Percentiles rank a stretch among this genome's conserved stretches.
phyloP scores from a whole-genome alignment of 2,888 invertebrate species.

The Fissipunctia ypsillon region DNA sequence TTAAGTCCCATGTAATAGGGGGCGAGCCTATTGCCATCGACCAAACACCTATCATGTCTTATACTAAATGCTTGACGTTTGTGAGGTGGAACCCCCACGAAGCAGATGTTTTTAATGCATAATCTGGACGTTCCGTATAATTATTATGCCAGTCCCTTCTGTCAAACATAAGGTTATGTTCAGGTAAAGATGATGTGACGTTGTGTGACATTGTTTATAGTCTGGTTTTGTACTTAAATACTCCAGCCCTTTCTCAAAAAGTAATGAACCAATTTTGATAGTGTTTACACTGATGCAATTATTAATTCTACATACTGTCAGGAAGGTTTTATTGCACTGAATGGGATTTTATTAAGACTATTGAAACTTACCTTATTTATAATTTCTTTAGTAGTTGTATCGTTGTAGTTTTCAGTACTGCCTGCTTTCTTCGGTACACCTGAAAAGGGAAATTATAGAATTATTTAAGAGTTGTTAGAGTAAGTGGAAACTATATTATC shows the following conservation, averaged over 20 bases:
- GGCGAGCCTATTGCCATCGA: too few relatives aligned
- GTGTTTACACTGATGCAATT: not conserved
- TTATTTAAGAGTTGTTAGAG: not conserved
- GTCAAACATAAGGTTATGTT: conserved; percentile 8
- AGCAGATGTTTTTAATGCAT: conserved; percentile 35
- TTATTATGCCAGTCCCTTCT: conserved; percentile 42
- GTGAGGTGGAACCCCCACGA: conserved; percentile 28
- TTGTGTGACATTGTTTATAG: not conserved
- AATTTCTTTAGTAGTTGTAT: not conserved
- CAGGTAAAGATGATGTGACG: not conserved
- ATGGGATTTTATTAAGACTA: not conserved
- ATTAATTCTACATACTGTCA: not conserved
- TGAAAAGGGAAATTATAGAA: conserved; percentile 40
- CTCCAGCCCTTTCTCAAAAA: not conserved
- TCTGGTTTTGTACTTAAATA: not conserved
- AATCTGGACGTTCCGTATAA: conserved; percentile 11
- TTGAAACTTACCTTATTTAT: conserved; percentile 48
- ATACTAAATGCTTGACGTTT: conserved; percentile 17
- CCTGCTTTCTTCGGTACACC: conserved; percentile 24
- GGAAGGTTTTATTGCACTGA: not conserved
- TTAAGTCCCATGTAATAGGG: too few relatives aligned
- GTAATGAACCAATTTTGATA: not conserved
- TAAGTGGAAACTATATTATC: conserved; percentile 5
- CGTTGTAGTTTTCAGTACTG: not conserved
- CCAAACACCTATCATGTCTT: not conserved